Conservation (phyloP, 2,888 invertebrate species). For the Dasypogon diadema region DNA sequence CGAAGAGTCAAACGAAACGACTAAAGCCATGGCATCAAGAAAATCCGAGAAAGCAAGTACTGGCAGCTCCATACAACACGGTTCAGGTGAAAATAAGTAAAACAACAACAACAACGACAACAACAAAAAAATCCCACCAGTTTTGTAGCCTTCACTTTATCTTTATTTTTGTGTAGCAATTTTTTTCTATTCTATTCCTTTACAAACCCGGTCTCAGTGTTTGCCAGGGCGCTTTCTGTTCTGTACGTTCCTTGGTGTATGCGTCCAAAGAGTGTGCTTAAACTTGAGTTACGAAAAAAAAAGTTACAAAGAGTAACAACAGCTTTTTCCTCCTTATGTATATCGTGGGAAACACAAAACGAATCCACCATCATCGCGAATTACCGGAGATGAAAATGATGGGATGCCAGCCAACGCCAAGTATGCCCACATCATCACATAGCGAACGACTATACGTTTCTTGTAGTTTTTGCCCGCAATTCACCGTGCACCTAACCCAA, state of each 20-base stretch:
- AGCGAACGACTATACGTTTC: slow-evolving; percentile 3
- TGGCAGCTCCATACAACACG: slow-evolving; percentile 35
- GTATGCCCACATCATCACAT: slow-evolving; percentile 19
- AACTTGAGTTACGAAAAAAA: slow-evolving; percentile 32
- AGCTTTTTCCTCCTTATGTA: slow-evolving; percentile 52
- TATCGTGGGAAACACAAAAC: slow-evolving; percentile 56
- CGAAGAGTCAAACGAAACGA: not conserved
- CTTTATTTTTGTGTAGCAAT: slow-evolving; percentile 29
- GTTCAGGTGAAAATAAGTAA: not conserved
- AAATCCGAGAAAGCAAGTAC: slow-evolving; percentile 10
- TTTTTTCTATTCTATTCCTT: slow-evolving; percentile 17
- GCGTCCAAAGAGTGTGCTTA: slow-evolving; percentile 37
- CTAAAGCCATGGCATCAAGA: not conserved
- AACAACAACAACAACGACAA: too few relatives aligned
- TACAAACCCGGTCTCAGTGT: not conserved
- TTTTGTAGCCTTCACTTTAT: slow-evolving; percentile 42
- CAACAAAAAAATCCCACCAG: not conserved
- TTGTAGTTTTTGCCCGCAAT: not conserved
- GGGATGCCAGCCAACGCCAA: slow-evolving; percentile 45
- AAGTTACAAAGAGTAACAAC: slow-evolving; percentile 17
- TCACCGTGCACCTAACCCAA: not conserved
- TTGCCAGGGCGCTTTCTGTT: not conserved
- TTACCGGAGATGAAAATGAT: slow-evolving; percentile 55
- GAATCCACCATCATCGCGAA: slow-evolving; percentile 54
- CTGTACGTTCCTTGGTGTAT: not conserved